These are phyloP conservation scores for Exephanes ischioxanthus DNA, from an alignment of 2,888 invertebrate genomes.

Conservation along the genomic window DNA sequence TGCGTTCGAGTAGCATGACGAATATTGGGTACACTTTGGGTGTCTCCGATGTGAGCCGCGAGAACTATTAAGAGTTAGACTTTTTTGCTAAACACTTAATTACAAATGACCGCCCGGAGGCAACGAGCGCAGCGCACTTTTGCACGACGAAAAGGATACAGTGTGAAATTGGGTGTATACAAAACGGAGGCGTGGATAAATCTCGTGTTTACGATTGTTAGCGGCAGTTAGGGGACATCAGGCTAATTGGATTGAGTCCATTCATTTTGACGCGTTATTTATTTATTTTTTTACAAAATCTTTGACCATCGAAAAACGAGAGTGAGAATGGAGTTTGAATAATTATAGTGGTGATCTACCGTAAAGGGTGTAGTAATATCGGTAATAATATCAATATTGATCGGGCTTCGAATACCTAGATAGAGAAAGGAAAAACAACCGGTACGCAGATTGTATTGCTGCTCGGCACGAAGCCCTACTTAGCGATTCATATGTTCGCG, in stretches of 20 bases:
- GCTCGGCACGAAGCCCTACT: slow-evolving; percentile 29
- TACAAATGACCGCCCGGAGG: background rate
- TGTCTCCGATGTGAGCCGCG: background rate
- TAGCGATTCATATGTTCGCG: slow-evolving; percentile 1
- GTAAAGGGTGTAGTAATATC: slow-evolving; percentile 5
- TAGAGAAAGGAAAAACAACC: slow-evolving; percentile 28
- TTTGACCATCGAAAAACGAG: slow-evolving; percentile 1
- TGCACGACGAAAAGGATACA: background rate
- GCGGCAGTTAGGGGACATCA: background rate
- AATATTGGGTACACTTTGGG: slow-evolving; percentile 3
- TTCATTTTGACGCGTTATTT: background rate
- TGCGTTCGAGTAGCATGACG: background rate
- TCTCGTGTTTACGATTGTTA: background rate
- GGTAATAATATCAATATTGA: slow-evolving; percentile 29
- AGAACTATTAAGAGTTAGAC: background rate
- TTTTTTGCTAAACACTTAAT: slow-evolving; percentile 2
- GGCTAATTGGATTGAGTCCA: background rate
- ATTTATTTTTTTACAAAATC: background rate
- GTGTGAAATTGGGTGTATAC: background rate
- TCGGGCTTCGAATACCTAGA: slow-evolving; percentile 15
- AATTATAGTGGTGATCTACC: slow-evolving; percentile 1
- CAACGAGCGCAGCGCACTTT: background rate
- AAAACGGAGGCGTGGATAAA: background rate
- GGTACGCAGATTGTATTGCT: slow-evolving; percentile 29
- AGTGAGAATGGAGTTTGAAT: slow-evolving; percentile 26